These are phyloP conservation scores for Choristoneura rosaceana DNA, from an alignment of 2,888 invertebrate genomes.

Conservation along the genomic window DNA sequence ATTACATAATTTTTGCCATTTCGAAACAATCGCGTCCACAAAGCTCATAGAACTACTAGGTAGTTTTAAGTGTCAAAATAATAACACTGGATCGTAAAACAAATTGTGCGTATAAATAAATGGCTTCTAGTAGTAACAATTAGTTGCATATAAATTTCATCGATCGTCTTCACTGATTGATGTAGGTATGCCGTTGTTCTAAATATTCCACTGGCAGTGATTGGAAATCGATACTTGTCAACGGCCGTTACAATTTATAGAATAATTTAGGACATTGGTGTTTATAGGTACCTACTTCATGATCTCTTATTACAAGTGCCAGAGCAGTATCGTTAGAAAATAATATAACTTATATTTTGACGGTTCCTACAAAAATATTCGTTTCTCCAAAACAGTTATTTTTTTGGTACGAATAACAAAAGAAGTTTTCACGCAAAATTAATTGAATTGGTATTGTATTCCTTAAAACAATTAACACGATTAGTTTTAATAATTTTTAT, in stretches of 20 bases:
- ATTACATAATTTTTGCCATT: no score
- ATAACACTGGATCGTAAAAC: neutral
- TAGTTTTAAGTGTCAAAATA: neutral
- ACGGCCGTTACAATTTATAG: slow-evolving; percentile 43
- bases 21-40: no score
- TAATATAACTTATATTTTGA: no score
- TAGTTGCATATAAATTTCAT: slow-evolving; percentile 14
- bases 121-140: slow-evolving; percentile 9
- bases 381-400: no score
- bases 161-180: slow-evolving; percentile 55
- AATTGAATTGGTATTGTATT: no score
- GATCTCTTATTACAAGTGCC: slow-evolving; percentile 21
- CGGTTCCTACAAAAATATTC: no score
- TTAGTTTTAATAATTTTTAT: neutral
- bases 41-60: no score
- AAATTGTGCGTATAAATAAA: neutral
- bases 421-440: no score
- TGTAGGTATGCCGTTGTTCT: slow-evolving; percentile 58
- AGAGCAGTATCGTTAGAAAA: neutral
- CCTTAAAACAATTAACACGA: no score
- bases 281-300: slow-evolving; percentile 17
- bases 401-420: no score
- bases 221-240: slow-evolving; percentile 31
- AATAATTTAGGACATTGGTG: slow-evolving; percentile 23
- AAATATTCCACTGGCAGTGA: slow-evolving; percentile 56